Evolutionary conservation across 1,140 invertebrate genomes (phyloP).

Genomic region (Bombus vancouverensis): DNA sequence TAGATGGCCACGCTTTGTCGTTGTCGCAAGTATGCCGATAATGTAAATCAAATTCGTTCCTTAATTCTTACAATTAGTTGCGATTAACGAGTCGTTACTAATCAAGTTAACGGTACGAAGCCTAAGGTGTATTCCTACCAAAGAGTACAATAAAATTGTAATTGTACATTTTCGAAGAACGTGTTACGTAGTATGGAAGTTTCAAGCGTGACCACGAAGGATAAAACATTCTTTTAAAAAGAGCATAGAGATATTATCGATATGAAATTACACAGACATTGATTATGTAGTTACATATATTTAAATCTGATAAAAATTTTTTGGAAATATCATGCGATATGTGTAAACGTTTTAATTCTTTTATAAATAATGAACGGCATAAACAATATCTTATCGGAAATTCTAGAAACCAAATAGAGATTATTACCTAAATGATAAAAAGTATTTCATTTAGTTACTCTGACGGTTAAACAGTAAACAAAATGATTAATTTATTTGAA

Average conservation of each 20-base stretch:
- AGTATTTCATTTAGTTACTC: no score
- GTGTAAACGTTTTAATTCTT: no score
- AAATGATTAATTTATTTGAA: no score
- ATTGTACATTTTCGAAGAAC: not conserved
- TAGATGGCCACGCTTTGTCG: not conserved
- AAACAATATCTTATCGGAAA: no score
- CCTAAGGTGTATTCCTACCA: not conserved
- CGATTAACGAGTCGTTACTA: not conserved
- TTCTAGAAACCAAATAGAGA: no score
- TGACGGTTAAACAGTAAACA: no score
- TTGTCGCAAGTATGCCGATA: not conserved
- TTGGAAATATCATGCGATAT: no score
- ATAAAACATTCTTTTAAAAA: not conserved
- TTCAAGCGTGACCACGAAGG: not conserved
- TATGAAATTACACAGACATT: not conserved
- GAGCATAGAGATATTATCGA: no score
- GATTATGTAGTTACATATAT: no score
- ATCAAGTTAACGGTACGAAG: not conserved
- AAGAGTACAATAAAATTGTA: not conserved
- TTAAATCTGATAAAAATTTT: no score
- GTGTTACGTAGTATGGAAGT: not conserved
- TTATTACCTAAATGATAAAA: no score
- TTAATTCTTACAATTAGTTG: not conserved
- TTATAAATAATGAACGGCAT: no score
- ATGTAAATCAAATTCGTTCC: not conserved